Conservation (phyloP, 2,888 invertebrate species). For the Troilus luridus region DNA sequence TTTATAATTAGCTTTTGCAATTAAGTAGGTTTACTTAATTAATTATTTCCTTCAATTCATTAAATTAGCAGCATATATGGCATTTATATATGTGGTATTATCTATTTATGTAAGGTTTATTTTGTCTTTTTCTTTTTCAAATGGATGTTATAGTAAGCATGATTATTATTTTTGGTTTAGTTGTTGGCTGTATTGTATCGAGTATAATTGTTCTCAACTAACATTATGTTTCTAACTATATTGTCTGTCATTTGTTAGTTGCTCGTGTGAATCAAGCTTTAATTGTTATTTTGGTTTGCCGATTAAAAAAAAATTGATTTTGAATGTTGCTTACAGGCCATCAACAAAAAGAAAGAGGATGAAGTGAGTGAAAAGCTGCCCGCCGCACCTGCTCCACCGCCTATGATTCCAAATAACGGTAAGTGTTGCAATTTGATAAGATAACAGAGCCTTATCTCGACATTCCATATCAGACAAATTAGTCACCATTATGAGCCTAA, state of each 20-base stretch:
- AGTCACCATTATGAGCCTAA: conserved; percentile 53
- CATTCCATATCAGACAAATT: conserved; percentile 52
- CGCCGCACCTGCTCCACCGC: conserved; percentile 21
- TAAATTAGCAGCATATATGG: not conserved
- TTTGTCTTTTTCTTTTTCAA: not conserved
- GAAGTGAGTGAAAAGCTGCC: not conserved
- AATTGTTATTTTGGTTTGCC: not conserved
- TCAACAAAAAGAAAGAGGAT: conserved; percentile 56
- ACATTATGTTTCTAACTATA: not conserved
- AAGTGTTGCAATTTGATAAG: conserved; percentile 60
- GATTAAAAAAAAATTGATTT: not conserved
- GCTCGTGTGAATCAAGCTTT: not conserved
- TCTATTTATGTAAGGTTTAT: not conserved
- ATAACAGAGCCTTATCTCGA: conserved; percentile 49
- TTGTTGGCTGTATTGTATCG: not conserved
- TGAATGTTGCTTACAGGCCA: conserved; percentile 36
- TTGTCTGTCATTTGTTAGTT: not conserved
- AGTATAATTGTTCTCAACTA: not conserved
- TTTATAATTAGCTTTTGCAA: not conserved
- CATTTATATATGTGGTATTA: not conserved
- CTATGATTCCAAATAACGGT: conserved; percentile 54
- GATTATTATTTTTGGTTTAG: not conserved
- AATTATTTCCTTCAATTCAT: not conserved
- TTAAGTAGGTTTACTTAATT: not conserved
- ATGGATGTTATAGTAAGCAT: not conserved